These are phyloP conservation scores for Semaprochilodus insignis DNA, from an alignment of 2,797 vertebrate genomes.

Conservation along the genomic window DNA sequence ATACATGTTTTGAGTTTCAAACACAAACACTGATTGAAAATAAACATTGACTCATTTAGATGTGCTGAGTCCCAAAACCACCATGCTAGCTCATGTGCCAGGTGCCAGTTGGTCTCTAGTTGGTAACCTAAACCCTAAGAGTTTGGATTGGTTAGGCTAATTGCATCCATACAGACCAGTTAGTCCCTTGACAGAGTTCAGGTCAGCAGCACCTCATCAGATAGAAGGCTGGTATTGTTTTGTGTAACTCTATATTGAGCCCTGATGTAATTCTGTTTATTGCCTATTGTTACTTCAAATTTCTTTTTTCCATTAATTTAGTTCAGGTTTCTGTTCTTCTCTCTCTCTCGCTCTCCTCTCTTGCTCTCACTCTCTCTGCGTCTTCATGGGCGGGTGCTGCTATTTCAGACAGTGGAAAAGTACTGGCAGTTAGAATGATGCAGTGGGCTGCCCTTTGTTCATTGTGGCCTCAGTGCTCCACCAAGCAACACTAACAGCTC, in stretches of 20 bases:
- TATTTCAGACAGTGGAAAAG: slow-evolving; percentile 80
- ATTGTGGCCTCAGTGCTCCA: slow-evolving; percentile 67
- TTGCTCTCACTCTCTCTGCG: slow-evolving; percentile 9
- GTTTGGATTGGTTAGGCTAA: background rate
- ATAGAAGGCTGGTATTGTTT: background rate
- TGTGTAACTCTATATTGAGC: slow-evolving; percentile 1
- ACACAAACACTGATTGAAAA: background rate
- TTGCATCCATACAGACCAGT: background rate
- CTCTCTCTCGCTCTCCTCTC: slow-evolving; percentile 8
- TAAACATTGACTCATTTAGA: no score
- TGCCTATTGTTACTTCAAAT: background rate
- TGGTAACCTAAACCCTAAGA: background rate
- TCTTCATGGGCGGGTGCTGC: slow-evolving; percentile 69
- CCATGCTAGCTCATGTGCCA: background rate
- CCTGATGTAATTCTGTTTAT: background rate
- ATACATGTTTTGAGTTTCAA: background rate
- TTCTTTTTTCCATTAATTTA: background rate
- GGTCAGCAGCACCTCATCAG: background rate
- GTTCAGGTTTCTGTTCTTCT: slow-evolving; percentile 20
- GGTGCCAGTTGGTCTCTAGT: background rate
- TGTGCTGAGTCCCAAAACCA: background rate
- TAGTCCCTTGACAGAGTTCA: background rate
- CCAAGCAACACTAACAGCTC: slow-evolving; percentile 23
- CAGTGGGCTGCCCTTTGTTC: slow-evolving; percentile 74
- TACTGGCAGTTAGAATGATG: slow-evolving; percentile 71